Evolutionary conservation across 2,888 invertebrate genomes (phyloP), one percentile per base, ranked within the genome.

Genomic region (Caenorhabditis parvicauda): DNA sequence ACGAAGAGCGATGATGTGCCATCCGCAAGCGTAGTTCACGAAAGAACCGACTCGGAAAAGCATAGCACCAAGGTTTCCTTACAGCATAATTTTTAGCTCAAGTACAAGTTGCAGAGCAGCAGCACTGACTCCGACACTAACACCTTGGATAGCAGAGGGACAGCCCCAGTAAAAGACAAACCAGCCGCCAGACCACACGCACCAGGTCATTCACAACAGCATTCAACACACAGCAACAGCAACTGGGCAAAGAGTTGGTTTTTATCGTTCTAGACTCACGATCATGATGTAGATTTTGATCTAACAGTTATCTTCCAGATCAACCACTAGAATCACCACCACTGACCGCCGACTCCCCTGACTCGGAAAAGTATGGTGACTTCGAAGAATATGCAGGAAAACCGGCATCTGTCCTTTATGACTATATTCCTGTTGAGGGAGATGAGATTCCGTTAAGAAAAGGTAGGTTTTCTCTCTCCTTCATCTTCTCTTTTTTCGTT

Each of bases 371-470:
- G 54, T 74, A 70, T 49, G 72, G 67, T 4, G 74, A 73, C 19
- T 72, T 72, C 41, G 70, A 67, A 14, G 68, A 72, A 38, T 64
- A 59, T 42, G 66, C 66, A 1, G 67, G 70, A 19, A 74, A 67
- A 21, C 65, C 51, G 27, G 71, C 69, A 2, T 53, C 60, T 4
- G 73, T 68, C 4, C 52, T 79, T n/a, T 79, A 80, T 58, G 77
- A 78, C 53, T 79, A 79, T 48, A 54, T 47, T 3, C 76, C 79
- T 1, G 64, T 72, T n/a, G 79, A 79, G 45, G 62, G 63, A 9
- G 79, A 79, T 54, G 79, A 79, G 57, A 74, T 79, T 41, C 56
- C 55, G 14, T 50, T 79, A 38, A 66, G 62, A 39, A 78, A 76
- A 59, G 76, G 75, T 72, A 17, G 4, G 41, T 1, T 28, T n/a